Conservation (phyloP, 2,888 invertebrate species). For the Pristionchus exspectatus region DNA sequence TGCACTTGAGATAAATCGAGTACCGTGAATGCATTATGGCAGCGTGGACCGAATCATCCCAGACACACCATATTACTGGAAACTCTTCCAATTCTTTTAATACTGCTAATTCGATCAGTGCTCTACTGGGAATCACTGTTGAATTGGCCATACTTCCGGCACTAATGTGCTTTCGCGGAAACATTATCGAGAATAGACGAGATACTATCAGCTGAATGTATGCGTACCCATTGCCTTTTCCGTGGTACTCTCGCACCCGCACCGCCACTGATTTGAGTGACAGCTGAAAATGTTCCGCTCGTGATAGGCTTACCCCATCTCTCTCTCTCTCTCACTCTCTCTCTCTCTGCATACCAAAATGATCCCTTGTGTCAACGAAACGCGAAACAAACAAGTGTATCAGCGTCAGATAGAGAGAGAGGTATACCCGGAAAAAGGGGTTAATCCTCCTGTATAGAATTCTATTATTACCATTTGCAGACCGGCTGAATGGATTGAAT, state of each 20-base stretch:
- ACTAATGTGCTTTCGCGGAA: neutral
- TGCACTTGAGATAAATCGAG: neutral
- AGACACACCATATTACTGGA: neutral
- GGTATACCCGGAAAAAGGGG: neutral
- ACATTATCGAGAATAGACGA: conserved; percentile 10
- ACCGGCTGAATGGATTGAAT: conserved; percentile 35
- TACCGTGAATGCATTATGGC: neutral
- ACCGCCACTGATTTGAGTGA: neutral
- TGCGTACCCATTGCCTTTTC: neutral
- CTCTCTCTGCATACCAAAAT: conserved; percentile 38
- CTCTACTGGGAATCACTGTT: neutral
- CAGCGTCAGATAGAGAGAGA: neutral
- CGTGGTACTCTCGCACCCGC: neutral
- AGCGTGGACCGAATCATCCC: neutral
- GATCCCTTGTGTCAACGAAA: conserved; percentile 37
- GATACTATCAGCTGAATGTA: neutral
- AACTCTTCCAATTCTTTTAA: neutral
- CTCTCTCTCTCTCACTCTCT: no score
- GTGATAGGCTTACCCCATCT: neutral
- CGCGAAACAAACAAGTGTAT: conserved; percentile 14
- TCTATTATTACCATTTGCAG: neutral
- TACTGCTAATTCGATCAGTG: neutral
- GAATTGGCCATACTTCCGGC: neutral
- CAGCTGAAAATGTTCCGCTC: neutral
- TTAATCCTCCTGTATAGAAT: neutral